phyloP scores from a whole-genome alignment of 2,888 invertebrate genomes.

The Candidula unifasciata region DNA sequence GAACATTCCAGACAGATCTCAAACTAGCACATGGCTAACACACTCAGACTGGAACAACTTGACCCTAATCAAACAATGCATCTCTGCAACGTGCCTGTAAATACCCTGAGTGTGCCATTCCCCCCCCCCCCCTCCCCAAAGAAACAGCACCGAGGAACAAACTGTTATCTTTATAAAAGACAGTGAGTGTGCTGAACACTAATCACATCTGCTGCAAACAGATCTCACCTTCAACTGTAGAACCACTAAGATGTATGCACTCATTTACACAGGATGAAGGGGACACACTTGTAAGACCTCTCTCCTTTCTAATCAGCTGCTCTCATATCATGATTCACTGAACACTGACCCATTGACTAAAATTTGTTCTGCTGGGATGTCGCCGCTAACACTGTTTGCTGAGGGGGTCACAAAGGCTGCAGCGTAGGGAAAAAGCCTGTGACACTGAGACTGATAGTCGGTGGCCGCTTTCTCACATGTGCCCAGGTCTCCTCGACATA shows the following conservation, averaged over 20 bases:
- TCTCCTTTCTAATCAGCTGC: not conserved
- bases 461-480: constrained; percentile 82
- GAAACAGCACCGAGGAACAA: constrained; percentile 2
- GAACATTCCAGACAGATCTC: no score
- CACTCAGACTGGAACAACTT: not conserved
- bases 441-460: constrained; percentile 86
- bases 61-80: not conserved
- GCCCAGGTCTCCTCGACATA: constrained; percentile 89
- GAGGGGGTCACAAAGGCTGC: constrained; percentile 77
- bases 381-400: constrained; percentile 45
- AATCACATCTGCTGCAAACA: not conserved
- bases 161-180: constrained; percentile 32
- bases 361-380: constrained; percentile 58
- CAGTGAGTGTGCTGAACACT: not conserved
- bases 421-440: constrained; percentile 87
- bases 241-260: not conserved
- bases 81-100: not conserved
- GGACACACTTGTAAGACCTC: not conserved
- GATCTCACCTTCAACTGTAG: not conserved
- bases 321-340: constrained; percentile 40
- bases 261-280: not conserved
- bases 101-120: not conserved
- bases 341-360: constrained; percentile 61
- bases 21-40: no score
- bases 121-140: no score